Percentiles rank a stretch among this genome's conserved stretches.
These are phyloP conservation scores for Tetrax tetrax DNA, from an alignment of 2,113 vertebrate genomes.

Conservation along the genomic window DNA sequence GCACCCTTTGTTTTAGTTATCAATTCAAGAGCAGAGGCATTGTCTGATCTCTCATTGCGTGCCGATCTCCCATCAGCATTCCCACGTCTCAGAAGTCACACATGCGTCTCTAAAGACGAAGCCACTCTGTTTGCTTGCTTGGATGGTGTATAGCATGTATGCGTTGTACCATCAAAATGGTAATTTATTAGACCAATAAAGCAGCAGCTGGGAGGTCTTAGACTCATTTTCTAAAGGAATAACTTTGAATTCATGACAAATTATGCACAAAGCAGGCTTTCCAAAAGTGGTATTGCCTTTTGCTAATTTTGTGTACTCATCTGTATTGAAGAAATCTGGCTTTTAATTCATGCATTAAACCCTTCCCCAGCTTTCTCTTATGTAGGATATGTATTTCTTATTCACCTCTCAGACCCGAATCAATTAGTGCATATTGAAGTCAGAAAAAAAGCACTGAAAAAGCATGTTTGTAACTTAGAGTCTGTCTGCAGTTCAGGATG, in stretches of 20 bases:
- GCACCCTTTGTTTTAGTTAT: background rate
- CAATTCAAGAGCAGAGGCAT: background rate
- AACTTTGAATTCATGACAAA: conserved; percentile 65
- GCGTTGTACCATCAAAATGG: conserved; percentile 21
- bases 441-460: conserved; percentile 8
- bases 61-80: background rate
- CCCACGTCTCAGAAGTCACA: background rate
- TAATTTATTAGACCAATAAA: conserved; percentile 66
- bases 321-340: conserved; percentile 58
- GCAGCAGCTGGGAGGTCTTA: conserved; percentile 68
- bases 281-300: conserved; percentile 52
- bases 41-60: background rate
- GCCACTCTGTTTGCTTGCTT: background rate
- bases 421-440: conserved; percentile 46
- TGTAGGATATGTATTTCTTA: conserved; percentile 9
- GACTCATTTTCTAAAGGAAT: conserved; percentile 66
- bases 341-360: conserved; percentile 42
- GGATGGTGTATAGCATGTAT: background rate
- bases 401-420: conserved; percentile 24
- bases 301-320: conserved; percentile 63
- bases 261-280: conserved; percentile 50
- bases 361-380: background rate
- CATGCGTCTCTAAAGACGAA: background rate
- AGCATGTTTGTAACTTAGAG: background rate
- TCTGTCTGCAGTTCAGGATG: background rate